These are phyloP conservation scores for Arrhopalites spinosus DNA, from an alignment of 2,888 invertebrate genomes.

Conservation along the genomic window DNA sequence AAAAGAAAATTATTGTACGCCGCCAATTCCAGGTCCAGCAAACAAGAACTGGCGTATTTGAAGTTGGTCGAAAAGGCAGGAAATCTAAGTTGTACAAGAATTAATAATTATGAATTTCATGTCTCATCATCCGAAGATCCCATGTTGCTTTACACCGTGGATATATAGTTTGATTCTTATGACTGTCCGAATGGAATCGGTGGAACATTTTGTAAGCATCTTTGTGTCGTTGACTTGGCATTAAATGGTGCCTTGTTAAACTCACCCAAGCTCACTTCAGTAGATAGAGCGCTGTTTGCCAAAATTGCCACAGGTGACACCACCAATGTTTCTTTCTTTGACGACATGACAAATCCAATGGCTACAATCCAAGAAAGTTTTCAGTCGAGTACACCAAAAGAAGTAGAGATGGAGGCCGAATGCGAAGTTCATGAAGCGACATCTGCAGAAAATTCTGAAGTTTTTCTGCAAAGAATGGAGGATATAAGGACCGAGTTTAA, in stretches of 20 bases:
- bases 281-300: neutral
- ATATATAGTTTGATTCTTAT: neutral
- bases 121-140: neutral
- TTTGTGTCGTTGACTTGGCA: neutral
- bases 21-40: neutral
- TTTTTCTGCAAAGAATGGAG: no score
- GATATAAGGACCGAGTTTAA: no score
- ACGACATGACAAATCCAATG: no score
- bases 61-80: neutral
- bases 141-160: neutral
- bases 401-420: neutral
- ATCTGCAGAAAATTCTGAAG: neutral
- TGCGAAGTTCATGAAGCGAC: neutral
- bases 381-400: no score
- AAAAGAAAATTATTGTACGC: neutral
- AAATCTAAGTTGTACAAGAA: neutral
- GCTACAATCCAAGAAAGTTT: no score
- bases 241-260: neutral
- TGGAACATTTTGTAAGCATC: neutral
- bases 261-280: neutral
- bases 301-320: neutral
- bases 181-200: neutral
- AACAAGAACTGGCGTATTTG: neutral
- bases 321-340: neutral
- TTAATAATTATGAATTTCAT: neutral